Evolutionary conservation across 2,797 vertebrate species (phyloP).

Genomic region (Melanotaenia maccullochi): DNA sequence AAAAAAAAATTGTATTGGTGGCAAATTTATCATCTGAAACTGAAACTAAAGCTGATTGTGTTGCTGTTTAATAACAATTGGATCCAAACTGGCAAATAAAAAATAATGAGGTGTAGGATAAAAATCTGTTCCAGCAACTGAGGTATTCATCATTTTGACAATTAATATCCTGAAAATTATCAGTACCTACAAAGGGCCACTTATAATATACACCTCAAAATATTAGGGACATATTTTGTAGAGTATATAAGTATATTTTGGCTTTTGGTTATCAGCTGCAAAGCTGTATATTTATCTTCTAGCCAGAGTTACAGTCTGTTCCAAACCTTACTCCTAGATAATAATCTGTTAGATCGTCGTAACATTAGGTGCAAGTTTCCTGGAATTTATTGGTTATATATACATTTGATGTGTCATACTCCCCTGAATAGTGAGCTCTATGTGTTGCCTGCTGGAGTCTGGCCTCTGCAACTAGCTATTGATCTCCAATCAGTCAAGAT

Average conservation of each 20-base stretch:
- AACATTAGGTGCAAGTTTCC: not conserved
- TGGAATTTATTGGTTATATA: conserved; percentile 15
- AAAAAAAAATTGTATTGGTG: not conserved
- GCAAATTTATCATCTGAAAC: not conserved
- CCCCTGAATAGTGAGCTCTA: conserved; percentile 2
- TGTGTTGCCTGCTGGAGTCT: conserved; percentile 4
- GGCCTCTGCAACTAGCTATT: conserved; percentile 48
- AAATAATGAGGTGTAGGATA: not conserved
- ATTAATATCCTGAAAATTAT: not conserved
- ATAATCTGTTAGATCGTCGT: not conserved
- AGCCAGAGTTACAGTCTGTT: not conserved
- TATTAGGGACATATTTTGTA: not conserved
- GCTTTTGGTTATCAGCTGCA: not conserved
- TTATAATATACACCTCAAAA: not conserved
- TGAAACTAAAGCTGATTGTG: not conserved
- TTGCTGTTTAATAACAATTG: not conserved
- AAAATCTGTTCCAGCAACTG: not conserved
- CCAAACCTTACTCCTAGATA: not conserved
- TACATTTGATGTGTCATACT: conserved; percentile 36
- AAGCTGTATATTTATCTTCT: not conserved
- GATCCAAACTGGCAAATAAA: not conserved
- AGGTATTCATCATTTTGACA: not conserved
- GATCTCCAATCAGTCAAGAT: conserved; percentile 64
- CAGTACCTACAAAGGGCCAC: not conserved
- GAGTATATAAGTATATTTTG: not conserved